These are phyloP conservation scores for Leptobrachium leishanense DNA, from an alignment of 2,113 vertebrate genomes.

Conservation along the genomic window DNA sequence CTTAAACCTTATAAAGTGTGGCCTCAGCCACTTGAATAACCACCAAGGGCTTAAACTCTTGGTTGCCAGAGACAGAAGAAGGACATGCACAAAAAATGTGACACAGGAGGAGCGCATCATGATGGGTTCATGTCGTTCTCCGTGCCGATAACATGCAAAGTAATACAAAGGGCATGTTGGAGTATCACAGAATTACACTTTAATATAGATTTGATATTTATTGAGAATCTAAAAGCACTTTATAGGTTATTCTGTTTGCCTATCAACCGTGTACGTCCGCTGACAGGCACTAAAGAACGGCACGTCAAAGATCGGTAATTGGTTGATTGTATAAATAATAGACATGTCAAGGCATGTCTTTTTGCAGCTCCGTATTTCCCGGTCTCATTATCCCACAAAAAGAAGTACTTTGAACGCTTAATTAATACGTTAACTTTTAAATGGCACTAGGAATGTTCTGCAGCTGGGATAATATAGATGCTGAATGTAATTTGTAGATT, in stretches of 20 bases:
- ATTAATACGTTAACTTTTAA: slow-evolving; percentile 4
- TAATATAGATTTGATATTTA: no score
- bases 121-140: no score
- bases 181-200: no score
- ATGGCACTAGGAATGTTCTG: neutral
- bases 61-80: no score
- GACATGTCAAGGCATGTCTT: neutral
- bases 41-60: no score
- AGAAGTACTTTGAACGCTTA: neutral
- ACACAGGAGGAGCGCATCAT: no score
- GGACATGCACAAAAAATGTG: no score
- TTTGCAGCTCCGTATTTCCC: neutral
- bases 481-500: neutral
- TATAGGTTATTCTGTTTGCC: neutral
- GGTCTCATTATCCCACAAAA: neutral
- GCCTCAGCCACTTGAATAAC: no score
- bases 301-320: neutral
- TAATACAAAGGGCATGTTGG: no score
- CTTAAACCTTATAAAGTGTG: neutral
- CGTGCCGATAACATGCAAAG: no score
- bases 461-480: neutral
- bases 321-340: slow-evolving; percentile 10
- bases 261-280: neutral
- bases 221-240: no score
- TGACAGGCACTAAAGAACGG: neutral